Evolutionary conservation across 1,140 invertebrate genomes (phyloP).

Genomic region (Drosophila erecta): DNA sequence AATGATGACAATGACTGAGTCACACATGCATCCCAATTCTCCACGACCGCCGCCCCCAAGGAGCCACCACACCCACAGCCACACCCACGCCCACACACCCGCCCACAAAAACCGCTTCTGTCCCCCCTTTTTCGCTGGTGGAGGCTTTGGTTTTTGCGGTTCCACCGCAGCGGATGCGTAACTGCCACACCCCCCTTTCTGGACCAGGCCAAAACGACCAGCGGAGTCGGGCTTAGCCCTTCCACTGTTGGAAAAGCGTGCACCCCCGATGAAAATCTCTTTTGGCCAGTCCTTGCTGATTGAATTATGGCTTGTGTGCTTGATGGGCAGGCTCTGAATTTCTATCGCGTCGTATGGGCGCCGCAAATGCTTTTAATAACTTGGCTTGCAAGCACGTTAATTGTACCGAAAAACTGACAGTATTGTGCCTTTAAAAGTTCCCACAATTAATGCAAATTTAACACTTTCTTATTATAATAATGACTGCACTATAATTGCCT

Average conservation of each 20-base stretch:
- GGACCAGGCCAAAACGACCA: conserved; percentile 15
- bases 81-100: too few species aligned
- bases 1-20: conserved; percentile 72
- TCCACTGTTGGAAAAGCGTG: neutral
- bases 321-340: neutral
- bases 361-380: neutral
- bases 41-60: neutral
- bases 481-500: too few species aligned
- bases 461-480: too few species aligned
- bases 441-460: too few species aligned
- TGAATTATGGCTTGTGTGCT: conserved; percentile 38
- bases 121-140: conserved; percentile 43
- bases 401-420: too few species aligned
- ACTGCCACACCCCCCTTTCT: neutral
- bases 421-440: too few species aligned
- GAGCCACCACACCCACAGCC: neutral
- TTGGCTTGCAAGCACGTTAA: too few species aligned
- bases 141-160: conserved; percentile 84
- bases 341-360: neutral
- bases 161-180: conserved; percentile 70
- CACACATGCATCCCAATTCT: conserved; percentile 16
- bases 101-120: conserved; percentile 23
- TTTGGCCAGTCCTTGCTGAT: conserved; percentile 15
- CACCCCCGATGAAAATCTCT: conserved; percentile 1
- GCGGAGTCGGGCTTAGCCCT: conserved; percentile 20